These are phyloP conservation scores for Meteorus cinctellus DNA, from an alignment of 2,888 invertebrate species.

Conservation along the genomic window DNA sequence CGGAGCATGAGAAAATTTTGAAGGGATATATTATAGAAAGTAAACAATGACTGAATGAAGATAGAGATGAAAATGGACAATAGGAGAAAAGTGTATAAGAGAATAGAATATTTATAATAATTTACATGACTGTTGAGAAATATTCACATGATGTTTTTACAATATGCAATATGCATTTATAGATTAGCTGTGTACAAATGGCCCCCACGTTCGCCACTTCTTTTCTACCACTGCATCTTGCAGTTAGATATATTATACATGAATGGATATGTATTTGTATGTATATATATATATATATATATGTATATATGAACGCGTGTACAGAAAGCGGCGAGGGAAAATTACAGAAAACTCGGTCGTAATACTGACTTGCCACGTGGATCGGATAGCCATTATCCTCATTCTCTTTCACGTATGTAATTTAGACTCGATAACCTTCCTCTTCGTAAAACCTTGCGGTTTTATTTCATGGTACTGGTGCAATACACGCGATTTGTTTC, in stretches of 20 bases:
- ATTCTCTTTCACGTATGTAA: conserved; percentile 51
- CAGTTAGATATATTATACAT: not conserved
- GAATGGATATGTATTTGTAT: not conserved
- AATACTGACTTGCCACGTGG: conserved; percentile 49
- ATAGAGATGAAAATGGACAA: not conserved
- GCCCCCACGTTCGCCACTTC: conserved; percentile 27
- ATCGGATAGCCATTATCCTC: conserved; percentile 44
- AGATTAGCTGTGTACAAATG: conserved; percentile 34
- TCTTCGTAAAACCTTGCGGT: conserved; percentile 50
- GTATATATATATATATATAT: not conserved
- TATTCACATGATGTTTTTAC: not conserved
- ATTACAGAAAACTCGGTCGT: conserved; percentile 53
- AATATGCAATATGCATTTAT: not conserved
- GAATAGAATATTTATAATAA: not conserved
- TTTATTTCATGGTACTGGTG: conserved; percentile 41
- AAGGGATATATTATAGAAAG: not conserved
- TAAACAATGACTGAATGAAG: not conserved
- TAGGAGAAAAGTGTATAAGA: not conserved
- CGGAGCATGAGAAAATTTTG: not conserved
- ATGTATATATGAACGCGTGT: conserved; percentile 12
- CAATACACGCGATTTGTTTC: conserved; percentile 46
- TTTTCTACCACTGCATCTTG: conserved; percentile 25
- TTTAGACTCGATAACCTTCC: conserved; percentile 56
- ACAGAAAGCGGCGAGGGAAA: conserved; percentile 50
- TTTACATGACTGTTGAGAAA: not conserved